Percentiles rank a stretch among this genome's conserved stretches.
phyloP scores from a whole-genome alignment of 37 sponge, comb jelly and placozoan species.

The Bolinopsis microptera region DNA sequence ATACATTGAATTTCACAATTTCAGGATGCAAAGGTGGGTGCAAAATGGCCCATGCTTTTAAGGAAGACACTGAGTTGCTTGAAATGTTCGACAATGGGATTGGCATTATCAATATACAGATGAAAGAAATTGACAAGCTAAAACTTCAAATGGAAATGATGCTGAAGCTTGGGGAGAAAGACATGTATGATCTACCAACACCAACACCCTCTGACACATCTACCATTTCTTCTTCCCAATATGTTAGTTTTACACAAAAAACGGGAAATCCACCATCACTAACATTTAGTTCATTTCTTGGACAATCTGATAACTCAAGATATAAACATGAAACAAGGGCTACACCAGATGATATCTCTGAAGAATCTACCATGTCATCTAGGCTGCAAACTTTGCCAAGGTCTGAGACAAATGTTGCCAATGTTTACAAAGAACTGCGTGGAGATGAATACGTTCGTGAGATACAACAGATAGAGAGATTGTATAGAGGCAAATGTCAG shows the following conservation, averaged over 20 bases:
- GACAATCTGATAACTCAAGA: neutral
- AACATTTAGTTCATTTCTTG: conserved; percentile 24
- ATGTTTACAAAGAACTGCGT: neutral
- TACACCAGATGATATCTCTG: neutral
- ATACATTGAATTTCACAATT: neutral
- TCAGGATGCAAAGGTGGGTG: conserved; percentile 51
- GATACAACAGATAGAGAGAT: conserved; percentile 4
- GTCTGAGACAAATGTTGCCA: neutral
- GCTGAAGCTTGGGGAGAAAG: neutral
- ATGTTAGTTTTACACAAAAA: neutral
- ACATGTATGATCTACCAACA: conserved; percentile 59
- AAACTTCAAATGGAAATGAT: neutral
- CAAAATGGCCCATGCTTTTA: conserved; percentile 54
- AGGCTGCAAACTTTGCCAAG: neutral
- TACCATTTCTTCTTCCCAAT: neutral
- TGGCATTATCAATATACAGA: neutral
- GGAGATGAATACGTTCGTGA: conserved; percentile 48
- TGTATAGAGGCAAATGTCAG: conserved; percentile 9
- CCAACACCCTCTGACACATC: neutral
- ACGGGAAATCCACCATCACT: conserved; percentile 16
- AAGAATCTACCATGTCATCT: neutral
- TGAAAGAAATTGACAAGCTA: conserved; percentile 8
- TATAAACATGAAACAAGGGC: conserved; percentile 5
- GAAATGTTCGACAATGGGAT: conserved; percentile 36
- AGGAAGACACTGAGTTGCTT: conserved; percentile 36